Evolutionary conservation across 2,888 invertebrate species (phyloP).

Genomic region (Sicus ferrugineus): DNA sequence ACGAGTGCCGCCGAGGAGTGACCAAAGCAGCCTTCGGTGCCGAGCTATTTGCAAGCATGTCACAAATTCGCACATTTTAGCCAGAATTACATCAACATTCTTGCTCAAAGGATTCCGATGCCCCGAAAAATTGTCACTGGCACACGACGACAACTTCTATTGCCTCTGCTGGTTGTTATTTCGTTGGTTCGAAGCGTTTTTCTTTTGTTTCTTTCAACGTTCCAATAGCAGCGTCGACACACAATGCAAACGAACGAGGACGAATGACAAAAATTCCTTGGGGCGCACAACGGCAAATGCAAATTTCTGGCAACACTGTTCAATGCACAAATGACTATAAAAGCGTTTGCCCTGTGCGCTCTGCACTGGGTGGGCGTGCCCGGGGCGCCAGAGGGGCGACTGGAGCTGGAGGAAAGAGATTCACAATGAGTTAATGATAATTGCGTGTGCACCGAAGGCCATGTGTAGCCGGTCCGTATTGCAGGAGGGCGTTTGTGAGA

Average conservation of each 20-base stretch:
- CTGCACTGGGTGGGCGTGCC: neutral
- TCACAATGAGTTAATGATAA: constrained; percentile 19
- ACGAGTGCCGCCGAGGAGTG: neutral
- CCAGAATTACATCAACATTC: constrained; percentile 12
- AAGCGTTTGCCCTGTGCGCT: constrained; percentile 2
- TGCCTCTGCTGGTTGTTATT: neutral
- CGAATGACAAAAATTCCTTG: constrained; percentile 23
- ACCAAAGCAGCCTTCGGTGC: neutral
- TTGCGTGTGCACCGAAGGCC: constrained; percentile 4
- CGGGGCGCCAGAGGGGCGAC: too few relatives aligned
- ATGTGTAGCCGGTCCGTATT: neutral
- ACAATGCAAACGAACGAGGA: neutral
- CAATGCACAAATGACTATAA: constrained; percentile 27
- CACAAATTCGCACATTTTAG: constrained; percentile 23
- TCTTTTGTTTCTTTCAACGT: neutral
- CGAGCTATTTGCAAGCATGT: constrained; percentile 13
- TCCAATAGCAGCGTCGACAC: neutral
- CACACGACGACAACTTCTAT: neutral
- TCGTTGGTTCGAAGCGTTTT: neutral
- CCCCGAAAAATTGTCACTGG: constrained; percentile 4
- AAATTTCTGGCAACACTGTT: constrained; percentile 29
- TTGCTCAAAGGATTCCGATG: constrained; percentile 15
- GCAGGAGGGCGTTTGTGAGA: neutral
- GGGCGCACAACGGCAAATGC: constrained; percentile 19
- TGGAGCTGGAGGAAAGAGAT: neutral